A percentile compares a stretch with the other conserved stretches of the same genome.
Conservation (phyloP, 1,140 invertebrate genomes). For the Centruroides vittatus region DNA sequence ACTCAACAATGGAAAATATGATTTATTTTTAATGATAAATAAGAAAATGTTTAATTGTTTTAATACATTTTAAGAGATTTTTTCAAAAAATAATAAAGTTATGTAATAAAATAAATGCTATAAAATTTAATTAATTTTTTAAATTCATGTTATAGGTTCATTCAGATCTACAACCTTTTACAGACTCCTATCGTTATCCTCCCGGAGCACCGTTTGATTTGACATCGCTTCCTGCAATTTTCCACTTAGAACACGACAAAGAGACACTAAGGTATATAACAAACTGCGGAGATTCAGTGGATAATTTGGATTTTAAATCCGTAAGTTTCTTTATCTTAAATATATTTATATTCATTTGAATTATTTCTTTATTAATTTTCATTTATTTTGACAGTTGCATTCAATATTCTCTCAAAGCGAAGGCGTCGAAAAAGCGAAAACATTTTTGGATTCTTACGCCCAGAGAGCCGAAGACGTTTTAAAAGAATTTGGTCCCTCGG, state of each 20-base stretch:
- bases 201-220: constrained; percentile 33
- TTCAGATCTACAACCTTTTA: constrained; percentile 28
- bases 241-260: constrained; percentile 58
- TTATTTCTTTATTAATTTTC: constrained; percentile 31
- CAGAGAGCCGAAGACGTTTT: constrained; percentile 55
- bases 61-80: no score
- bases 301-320: constrained; percentile 44
- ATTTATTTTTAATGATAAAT: no score
- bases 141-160: constrained; percentile 21
- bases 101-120: no score
- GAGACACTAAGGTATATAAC: constrained; percentile 53
- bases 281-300: constrained; percentile 48
- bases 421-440: constrained; percentile 54
- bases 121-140: background rate
- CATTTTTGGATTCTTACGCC: constrained; percentile 59
- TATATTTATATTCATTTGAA: background rate
- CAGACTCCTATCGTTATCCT: constrained; percentile 22
- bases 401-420: constrained; percentile 46
- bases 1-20: no score
- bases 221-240: constrained; percentile 66
- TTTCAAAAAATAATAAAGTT: no score
- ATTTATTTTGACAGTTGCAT: constrained; percentile 38
- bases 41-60: no score
- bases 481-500: constrained; percentile 30
- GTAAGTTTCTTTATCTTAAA: constrained; percentile 4